phyloP scores from a whole-genome alignment of 92 coral and sea anemone genomes.

The Micromussa lordhowensis region DNA sequence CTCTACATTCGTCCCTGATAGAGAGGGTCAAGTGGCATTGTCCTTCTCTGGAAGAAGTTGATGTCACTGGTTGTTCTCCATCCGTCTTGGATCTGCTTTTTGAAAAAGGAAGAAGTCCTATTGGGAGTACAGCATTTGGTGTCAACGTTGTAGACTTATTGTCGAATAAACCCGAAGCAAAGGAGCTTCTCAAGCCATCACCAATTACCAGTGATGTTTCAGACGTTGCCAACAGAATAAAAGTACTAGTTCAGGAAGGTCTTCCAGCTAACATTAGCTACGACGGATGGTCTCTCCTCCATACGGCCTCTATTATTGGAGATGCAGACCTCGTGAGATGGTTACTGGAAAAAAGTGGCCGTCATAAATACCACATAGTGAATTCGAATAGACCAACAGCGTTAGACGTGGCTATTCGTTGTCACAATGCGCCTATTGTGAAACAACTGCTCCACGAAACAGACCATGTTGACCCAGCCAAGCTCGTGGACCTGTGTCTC shows the following conservation, averaged over 20 bases:
- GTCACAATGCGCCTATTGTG: conserved; percentile 24
- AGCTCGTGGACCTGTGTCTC: background rate
- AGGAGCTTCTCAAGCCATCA: background rate
- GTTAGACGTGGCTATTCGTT: background rate
- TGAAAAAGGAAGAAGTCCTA: background rate
- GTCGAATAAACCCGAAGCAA: background rate
- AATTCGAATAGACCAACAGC: background rate
- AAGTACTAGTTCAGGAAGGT: conserved; percentile 29
- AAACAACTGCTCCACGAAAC: background rate
- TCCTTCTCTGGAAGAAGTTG: conserved; percentile 12
- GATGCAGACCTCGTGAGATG: conserved; percentile 39
- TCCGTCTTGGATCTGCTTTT: background rate
- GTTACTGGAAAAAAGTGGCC: conserved; percentile 29
- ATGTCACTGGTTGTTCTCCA: conserved; percentile 21
- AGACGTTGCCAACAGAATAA: background rate
- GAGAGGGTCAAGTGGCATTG: conserved; percentile 4
- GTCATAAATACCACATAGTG: background rate
- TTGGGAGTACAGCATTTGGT: background rate
- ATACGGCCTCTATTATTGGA: conserved; percentile 50
- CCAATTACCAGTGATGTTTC: background rate
- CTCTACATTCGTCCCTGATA: background rate
- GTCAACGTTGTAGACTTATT: background rate
- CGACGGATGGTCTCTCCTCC: conserved; percentile 54
- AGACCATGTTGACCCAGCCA: background rate
- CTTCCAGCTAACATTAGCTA: conserved; percentile 44